These are phyloP conservation scores for Micromys minutus DNA, from an alignment of 2,113 vertebrate genomes.

Conservation along the genomic window DNA sequence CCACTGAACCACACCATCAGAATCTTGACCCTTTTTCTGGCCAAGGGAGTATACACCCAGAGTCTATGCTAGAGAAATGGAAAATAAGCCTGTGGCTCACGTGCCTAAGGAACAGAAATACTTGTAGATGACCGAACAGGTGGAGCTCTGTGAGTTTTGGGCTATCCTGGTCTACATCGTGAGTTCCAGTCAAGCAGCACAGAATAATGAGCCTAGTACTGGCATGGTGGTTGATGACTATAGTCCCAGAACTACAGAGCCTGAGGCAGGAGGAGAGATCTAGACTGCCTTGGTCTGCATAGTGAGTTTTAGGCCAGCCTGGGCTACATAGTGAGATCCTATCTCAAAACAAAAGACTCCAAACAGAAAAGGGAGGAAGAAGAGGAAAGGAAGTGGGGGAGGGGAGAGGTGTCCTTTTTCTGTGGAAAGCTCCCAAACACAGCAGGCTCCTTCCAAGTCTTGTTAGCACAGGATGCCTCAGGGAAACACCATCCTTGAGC, in stretches of 20 bases:
- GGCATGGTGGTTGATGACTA: too few species aligned
- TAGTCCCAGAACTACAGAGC: not conserved
- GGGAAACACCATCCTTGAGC: not conserved
- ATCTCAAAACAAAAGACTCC: not conserved
- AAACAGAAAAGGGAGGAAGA: not conserved
- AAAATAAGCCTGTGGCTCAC: rapidly evolving
- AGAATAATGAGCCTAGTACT: not conserved
- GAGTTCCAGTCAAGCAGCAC: not conserved
- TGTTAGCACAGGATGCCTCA: not conserved
- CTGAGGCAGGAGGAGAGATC: not conserved
- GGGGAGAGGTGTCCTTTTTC: not conserved
- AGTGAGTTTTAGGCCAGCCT: not conserved
- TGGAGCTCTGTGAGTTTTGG: not conserved
- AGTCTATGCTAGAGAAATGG: not conserved
- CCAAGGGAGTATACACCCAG: not conserved
- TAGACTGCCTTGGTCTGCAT: not conserved
- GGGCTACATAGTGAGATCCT: not conserved
- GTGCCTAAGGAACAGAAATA: not conserved
- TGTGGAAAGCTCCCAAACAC: not conserved
- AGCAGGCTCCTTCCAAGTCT: not conserved
- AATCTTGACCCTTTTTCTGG: not conserved
- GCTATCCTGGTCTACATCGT: not conserved
- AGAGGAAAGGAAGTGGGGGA: not conserved
- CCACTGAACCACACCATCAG: not conserved
- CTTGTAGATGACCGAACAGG: not conserved